phyloP scores from a whole-genome alignment of 2,113 vertebrate species.

The Gracilinanus agilis region DNA sequence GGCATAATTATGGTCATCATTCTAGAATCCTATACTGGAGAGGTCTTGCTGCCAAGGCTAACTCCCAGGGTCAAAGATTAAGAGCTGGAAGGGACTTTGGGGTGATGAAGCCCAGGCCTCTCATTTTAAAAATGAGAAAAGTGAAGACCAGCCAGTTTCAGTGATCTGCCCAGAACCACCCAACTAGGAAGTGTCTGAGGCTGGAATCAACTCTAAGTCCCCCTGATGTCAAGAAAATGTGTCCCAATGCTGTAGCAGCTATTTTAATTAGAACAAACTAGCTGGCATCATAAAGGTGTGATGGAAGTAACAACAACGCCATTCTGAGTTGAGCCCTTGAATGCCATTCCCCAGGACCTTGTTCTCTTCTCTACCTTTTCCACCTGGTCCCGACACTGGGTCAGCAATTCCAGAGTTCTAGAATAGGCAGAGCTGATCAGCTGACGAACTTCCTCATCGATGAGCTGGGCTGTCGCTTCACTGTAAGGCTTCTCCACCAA shows the following conservation, averaged over 20 bases:
- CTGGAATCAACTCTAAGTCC: not conserved
- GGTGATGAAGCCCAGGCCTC: not conserved
- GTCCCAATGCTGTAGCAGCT: not conserved
- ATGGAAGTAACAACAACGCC: not conserved
- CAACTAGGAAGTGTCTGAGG: not conserved
- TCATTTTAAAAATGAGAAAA: too few species aligned
- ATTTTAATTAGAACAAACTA: not conserved
- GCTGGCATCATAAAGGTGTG: not conserved
- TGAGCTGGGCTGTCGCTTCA: conserved; percentile 84
- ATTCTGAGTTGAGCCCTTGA: not conserved
- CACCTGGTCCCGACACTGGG: conserved; percentile 70
- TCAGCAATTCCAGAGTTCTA: conserved; percentile 82
- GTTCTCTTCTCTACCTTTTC: conserved; percentile 73
- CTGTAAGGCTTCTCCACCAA: conserved; percentile 81
- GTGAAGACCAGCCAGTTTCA: not conserved
- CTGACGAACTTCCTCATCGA: conserved; percentile 86
- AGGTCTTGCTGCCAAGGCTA: not conserved
- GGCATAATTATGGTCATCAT: not conserved
- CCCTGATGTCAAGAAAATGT: not conserved
- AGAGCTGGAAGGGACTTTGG: too few species aligned
- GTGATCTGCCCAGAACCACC: not conserved
- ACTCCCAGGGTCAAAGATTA: not conserved
- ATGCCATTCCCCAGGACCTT: fast-evolving
- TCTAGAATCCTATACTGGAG: not conserved
- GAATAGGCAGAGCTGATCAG: conserved; percentile 81